These are phyloP conservation scores for Enteromius unitaeniatus DNA, from an alignment of 2,797 vertebrate species.

Conservation along the genomic window DNA sequence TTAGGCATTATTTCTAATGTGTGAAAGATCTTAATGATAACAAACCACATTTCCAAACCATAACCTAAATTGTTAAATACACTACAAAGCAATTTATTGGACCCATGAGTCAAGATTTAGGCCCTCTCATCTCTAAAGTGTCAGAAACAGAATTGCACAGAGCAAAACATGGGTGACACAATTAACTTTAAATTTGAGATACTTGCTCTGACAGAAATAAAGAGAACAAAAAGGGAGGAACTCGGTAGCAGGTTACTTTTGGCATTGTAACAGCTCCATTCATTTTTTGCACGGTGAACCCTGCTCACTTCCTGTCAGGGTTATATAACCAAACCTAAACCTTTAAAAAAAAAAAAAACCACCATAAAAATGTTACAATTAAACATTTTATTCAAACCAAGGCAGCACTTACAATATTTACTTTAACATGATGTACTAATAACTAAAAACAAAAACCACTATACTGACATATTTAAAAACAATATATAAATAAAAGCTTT, in stretches of 20 bases:
- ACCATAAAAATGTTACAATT: neutral
- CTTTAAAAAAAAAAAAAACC: neutral
- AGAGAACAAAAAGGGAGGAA: conserved; percentile 5
- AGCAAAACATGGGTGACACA: neutral
- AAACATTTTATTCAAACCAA: neutral
- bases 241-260: conserved; percentile 3
- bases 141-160: neutral
- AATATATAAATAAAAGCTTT: neutral
- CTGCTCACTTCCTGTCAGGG: neutral
- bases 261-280: neutral
- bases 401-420: neutral
- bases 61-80: neutral
- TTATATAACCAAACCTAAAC: neutral
- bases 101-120: neutral
- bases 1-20: neutral
- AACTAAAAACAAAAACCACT: neutral
- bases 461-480: neutral
- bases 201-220: neutral
- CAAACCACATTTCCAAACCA: neutral
- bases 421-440: neutral
- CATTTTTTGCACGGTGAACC: neutral
- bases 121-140: neutral
- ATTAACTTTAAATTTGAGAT: conserved; percentile 4
- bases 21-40: neutral
- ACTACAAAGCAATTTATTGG: neutral